phyloP scores from a whole-genome alignment of 2,888 invertebrate species.

The Andrena chrysosceles region DNA sequence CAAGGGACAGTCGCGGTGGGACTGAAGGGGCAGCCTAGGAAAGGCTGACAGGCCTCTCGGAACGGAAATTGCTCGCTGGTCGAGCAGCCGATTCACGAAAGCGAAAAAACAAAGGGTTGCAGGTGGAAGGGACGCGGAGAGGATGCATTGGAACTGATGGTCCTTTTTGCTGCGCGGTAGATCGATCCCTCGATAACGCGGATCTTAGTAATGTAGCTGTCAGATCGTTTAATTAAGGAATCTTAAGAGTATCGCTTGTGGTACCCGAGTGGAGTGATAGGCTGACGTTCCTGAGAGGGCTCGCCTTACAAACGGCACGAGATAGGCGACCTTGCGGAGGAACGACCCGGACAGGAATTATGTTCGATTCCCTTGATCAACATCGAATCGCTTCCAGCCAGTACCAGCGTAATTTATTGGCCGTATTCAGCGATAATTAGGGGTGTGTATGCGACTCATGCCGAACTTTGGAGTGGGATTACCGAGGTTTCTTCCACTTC shows the following conservation, averaged over 20 bases:
- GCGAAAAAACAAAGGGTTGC: slow-evolving; percentile 20
- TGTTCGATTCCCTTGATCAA: slow-evolving; percentile 34
- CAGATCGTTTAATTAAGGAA: slow-evolving; percentile 83
- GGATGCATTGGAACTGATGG: slow-evolving; percentile 25
- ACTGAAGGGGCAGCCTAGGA: slow-evolving; percentile 31
- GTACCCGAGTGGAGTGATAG: slow-evolving; percentile 67
- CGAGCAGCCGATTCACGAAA: slow-evolving; percentile 54
- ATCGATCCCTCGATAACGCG: slow-evolving; percentile 72
- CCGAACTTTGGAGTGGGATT: slow-evolving; percentile 20
- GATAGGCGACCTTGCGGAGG: slow-evolving; percentile 26
- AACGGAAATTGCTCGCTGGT: slow-evolving; percentile 57
- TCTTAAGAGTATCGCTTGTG: slow-evolving; percentile 72
- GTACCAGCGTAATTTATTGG: slow-evolving; percentile 39
- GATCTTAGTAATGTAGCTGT: slow-evolving; percentile 82
- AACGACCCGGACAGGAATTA: slow-evolving; percentile 39
- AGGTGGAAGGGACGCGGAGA: background rate
- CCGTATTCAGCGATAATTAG: slow-evolving; percentile 32
- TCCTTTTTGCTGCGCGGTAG: slow-evolving; percentile 55
- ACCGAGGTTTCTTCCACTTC: background rate
- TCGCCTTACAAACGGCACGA: slow-evolving; percentile 17
- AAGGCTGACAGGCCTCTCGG: slow-evolving; percentile 20
- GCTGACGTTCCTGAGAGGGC: slow-evolving; percentile 44
- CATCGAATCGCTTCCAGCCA: background rate
- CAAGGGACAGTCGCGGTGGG: slow-evolving; percentile 39
- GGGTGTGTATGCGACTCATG: slow-evolving; percentile 17